Evolutionary conservation across 2,888 invertebrate genomes (phyloP).

Genomic region (Drosophila mulleri): DNA sequence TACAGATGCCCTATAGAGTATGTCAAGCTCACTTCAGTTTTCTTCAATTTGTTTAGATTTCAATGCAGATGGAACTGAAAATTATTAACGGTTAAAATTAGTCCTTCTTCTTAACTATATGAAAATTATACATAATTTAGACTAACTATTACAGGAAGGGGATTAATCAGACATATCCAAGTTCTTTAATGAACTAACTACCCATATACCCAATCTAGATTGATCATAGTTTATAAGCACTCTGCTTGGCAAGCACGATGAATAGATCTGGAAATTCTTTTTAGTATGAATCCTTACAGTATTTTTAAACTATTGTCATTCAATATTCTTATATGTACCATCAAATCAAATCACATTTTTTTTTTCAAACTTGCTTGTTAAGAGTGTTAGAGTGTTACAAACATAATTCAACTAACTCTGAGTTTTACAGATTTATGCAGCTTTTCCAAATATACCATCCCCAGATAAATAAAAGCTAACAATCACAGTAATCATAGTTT

Average conservation of each 20-base stretch:
- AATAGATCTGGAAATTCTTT: neutral
- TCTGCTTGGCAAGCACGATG: no score
- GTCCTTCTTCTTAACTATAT: no score
- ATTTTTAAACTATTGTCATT: neutral
- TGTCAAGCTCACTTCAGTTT: neutral
- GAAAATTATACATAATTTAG: neutral
- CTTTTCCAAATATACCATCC: neutral
- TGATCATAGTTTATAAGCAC: no score
- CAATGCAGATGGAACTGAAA: neutral
- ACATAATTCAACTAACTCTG: neutral
- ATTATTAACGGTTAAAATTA: no score
- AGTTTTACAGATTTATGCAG: neutral
- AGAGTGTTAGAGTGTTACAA: neutral
- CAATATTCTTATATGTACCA: neutral
- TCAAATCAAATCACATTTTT: neutral
- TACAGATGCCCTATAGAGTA: neutral
- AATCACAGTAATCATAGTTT: neutral
- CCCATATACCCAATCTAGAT: neutral
- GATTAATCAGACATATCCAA: neutral
- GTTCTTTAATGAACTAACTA: neutral
- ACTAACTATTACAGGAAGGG: neutral
- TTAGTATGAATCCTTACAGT: neutral
- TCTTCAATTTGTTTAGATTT: neutral
- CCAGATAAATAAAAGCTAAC: neutral
- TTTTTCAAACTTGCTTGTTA: neutral